Conservation (phyloP, 64 coral and sea anemone species). For the Acropora tenuis region DNA sequence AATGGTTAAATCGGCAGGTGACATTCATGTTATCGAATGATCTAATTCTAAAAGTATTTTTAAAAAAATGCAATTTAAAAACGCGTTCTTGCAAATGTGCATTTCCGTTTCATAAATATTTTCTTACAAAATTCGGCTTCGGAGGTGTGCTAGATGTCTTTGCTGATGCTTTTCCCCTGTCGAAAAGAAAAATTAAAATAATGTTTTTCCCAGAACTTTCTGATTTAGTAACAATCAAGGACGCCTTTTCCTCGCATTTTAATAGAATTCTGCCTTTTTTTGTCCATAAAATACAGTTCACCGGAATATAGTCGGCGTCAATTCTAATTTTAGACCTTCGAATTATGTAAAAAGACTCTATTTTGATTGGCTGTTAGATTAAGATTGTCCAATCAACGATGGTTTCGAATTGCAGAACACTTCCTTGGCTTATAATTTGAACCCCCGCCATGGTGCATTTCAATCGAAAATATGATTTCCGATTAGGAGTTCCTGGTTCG, state of each 20-base stretch:
- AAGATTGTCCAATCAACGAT: neutral
- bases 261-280: neutral
- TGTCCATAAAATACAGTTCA: neutral
- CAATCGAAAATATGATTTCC: constrained; percentile 54
- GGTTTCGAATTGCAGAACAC: constrained; percentile 12
- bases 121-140: neutral
- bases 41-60: constrained; percentile 28
- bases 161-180: neutral
- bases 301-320: neutral
- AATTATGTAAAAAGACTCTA: neutral
- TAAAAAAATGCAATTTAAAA: neutral
- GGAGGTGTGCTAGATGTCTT: neutral
- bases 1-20: neutral
- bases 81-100: neutral
- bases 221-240: neutral
- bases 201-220: neutral
- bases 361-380: constrained; percentile 19
- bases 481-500: neutral
- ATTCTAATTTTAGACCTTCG: constrained; percentile 8
- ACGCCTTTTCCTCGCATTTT: too few relatives aligned
- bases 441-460: constrained; percentile 6
- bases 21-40: constrained; percentile 7
- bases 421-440: neutral
- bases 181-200: neutral
- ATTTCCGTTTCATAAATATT: constrained; percentile 22